These are phyloP conservation scores for Monopterus albus DNA, from an alignment of 2,113 vertebrate genomes.

Conservation along the genomic window DNA sequence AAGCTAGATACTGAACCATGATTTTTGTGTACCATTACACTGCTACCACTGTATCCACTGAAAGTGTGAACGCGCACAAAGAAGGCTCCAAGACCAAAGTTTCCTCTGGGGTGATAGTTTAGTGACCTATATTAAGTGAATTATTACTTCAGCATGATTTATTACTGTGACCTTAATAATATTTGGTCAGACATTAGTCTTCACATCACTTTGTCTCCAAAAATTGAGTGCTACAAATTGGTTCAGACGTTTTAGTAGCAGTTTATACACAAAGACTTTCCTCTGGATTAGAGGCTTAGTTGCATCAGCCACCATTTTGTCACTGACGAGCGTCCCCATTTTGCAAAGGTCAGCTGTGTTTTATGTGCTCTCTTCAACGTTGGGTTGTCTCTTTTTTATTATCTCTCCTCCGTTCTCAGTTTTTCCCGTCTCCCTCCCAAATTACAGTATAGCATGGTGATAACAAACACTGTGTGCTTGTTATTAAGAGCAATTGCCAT, in stretches of 20 bases:
- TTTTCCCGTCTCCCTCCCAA: conserved; percentile 3
- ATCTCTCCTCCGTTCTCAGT: not conserved
- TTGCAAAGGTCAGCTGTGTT: conserved; percentile 52
- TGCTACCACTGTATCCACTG: too few species aligned
- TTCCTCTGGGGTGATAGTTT: conserved; percentile 17
- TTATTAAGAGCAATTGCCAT: conserved; percentile 74
- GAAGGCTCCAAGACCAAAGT: not conserved
- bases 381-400: conserved; percentile 4
- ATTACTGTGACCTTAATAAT: conserved; percentile 55
- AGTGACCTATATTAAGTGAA: conserved; percentile 46
- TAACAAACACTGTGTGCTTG: conserved; percentile 23
- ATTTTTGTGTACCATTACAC: too few species aligned
- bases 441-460: conserved; percentile 9
- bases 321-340: conserved; percentile 42
- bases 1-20: too few species aligned
- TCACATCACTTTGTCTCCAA: conserved; percentile 29
- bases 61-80: too few species aligned
- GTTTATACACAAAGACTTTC: conserved; percentile 9
- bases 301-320: conserved; percentile 53
- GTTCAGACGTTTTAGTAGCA: not conserved
- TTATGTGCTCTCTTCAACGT: conserved; percentile 5
- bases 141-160: conserved; percentile 44
- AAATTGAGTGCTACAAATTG: conserved; percentile 23
- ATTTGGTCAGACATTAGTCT: conserved; percentile 49
- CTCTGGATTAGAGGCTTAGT: conserved; percentile 30